Evolutionary conservation across 53 echinoderm and acorn worm species (phyloP), one percentile per base, ranked within the genome.

Genomic region (Holothuria scabra): DNA sequence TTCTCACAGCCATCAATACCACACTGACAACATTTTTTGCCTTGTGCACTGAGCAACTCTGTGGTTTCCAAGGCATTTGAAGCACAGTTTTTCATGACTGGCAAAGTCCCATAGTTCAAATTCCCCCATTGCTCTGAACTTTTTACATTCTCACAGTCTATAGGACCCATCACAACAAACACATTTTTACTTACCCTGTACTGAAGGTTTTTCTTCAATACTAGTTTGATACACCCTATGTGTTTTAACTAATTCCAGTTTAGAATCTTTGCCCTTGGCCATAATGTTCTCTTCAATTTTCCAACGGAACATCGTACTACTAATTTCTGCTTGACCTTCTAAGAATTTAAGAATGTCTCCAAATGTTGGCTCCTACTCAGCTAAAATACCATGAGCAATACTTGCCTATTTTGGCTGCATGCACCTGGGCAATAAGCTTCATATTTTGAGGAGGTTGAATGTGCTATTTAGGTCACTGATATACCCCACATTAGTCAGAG

Each of bases 401-500:
- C 46, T 76, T 21, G 76, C 76, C 76, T 56, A 76, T 49, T 46
- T 55, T 1, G 76, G 4, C 52, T 76, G 76, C 76, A 76, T 49
- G 26, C 52, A 76, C 35, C 46, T 28, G 14, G 76, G 76, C 26
- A 76, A 49, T 49, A 76, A 22, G 46, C 76, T n/a, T 13, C 52
- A 56, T 46, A 76, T 48, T 29, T 55, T 46, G 38, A 76, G 46
- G 8, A 76, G 46, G 76, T 46, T 76, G 5, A 11, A 48, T 8
- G 76, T 76, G 8, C 48, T 48, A 55, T 38, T 76, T 18, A 38
- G 26, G 26, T 76, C 76, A 38, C 48, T 76, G 28, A 76, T 24
- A 49, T 76, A 76, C 28, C 76, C 76, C 76, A 76, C 52, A 3
- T 76, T 46, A 14, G 76, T 76, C 46, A 76, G 76, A 29, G 76